Percentiles rank a stretch among this genome's conserved stretches.
Conservation (phyloP, 2,113 vertebrate species). For the Cygnus buccinator region DNA sequence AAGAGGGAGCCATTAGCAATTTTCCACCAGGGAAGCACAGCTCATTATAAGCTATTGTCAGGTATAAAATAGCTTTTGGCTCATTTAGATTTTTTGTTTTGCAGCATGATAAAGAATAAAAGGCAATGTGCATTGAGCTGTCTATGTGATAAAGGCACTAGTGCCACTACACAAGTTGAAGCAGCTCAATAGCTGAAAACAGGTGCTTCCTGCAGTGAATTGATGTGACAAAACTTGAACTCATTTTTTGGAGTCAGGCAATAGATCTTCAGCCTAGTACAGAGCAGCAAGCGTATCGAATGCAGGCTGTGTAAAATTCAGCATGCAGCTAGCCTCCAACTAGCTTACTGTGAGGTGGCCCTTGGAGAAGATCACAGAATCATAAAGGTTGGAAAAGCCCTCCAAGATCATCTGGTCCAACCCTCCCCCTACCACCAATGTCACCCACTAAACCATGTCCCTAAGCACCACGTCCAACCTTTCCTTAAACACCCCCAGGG, state of each 20-base stretch:
- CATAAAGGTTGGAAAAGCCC: no score
- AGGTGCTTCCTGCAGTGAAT: slow-evolving; percentile 32
- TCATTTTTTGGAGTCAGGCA: neutral
- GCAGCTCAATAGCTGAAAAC: slow-evolving; percentile 46
- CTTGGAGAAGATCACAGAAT: neutral
- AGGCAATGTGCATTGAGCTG: neutral
- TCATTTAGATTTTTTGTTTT: slow-evolving; percentile 17
- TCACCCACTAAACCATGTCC: no score
- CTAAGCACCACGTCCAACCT: no score
- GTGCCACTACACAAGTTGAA: neutral
- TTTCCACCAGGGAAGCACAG: neutral
- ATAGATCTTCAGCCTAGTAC: slow-evolving; percentile 11
- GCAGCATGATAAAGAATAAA: neutral
- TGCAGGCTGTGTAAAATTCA: neutral
- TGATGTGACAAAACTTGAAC: slow-evolving; percentile 40
- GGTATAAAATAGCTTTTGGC: slow-evolving; percentile 4
- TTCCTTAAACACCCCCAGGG: no score
- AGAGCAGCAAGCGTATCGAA: neutral
- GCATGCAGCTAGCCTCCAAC: neutral
- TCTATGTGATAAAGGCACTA: neutral
- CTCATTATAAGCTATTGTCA: neutral
- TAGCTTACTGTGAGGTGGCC: neutral
- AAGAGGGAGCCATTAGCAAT: neutral
- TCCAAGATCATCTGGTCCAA: no score
- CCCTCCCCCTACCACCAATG: no score